phyloP scores from a whole-genome alignment of 2,797 vertebrate species.

The Numenius phaeopus region DNA sequence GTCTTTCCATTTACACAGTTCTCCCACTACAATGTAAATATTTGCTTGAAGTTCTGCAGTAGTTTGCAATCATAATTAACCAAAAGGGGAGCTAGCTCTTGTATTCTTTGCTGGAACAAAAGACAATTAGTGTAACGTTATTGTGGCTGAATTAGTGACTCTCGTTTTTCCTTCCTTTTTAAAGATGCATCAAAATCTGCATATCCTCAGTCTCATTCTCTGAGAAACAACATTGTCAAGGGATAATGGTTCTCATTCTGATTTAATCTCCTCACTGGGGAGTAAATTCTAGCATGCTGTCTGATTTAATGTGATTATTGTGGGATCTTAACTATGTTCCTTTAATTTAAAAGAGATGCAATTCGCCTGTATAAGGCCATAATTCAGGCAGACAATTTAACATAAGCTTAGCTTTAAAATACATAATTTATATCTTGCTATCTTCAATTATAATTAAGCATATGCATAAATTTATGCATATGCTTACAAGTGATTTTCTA shows the following conservation, averaged over 20 bases:
- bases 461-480: background rate
- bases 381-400: conserved; percentile 22
- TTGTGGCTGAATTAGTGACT: background rate
- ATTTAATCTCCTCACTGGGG: background rate
- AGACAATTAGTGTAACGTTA: background rate
- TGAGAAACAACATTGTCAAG: background rate
- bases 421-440: background rate
- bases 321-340: background rate
- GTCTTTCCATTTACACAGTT: background rate
- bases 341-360: conserved; percentile 30
- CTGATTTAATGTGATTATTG: conserved; percentile 22
- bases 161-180: conserved; percentile 13
- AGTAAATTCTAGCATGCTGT: conserved; percentile 30
- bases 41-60: conserved; percentile 17
- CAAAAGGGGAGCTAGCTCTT: background rate
- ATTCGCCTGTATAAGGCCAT: background rate
- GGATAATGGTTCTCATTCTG: conserved; percentile 1
- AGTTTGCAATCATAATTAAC: conserved; percentile 3
- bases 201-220: background rate
- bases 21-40: conserved; percentile 17
- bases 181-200: background rate
- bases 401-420: conserved; percentile 6
- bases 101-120: background rate
- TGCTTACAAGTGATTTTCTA: background rate
- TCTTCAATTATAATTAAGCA: background rate